Conservation (phyloP, 2,797 vertebrate genomes). For the Anisognathus igniventris region DNA sequence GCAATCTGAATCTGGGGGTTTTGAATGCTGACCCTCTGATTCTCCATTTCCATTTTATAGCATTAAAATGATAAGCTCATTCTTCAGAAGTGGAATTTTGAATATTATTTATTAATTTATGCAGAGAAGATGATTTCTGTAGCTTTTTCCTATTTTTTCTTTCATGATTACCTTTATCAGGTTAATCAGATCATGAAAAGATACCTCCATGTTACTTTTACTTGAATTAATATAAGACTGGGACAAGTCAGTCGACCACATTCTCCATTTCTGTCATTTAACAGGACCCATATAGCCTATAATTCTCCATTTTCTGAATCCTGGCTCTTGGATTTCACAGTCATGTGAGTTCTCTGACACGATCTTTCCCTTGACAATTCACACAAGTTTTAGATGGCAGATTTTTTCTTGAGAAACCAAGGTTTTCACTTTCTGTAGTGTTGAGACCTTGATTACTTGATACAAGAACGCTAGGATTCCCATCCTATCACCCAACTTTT, state of each 20-base stretch:
- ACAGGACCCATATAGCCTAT: not conserved
- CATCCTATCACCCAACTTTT: not conserved
- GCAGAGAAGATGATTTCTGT: not conserved
- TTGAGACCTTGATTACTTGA: slow-evolving; percentile 11
- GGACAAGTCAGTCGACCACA: not conserved
- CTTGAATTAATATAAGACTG: not conserved
- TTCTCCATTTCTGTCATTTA: slow-evolving; percentile 9
- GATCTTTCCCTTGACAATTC: slow-evolving; percentile 2
- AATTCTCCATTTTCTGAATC: not conserved
- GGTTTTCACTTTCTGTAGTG: not conserved
- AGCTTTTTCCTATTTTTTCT: not conserved
- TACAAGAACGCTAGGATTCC: not conserved
- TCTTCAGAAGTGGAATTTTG: not conserved
- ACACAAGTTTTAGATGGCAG: not conserved
- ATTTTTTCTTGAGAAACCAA: not conserved
- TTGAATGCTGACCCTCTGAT: not conserved
- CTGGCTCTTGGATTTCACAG: not conserved
- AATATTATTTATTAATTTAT: not conserved
- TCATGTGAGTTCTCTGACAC: not conserved
- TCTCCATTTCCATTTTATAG: not conserved
- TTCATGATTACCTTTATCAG: not conserved
- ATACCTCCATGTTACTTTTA: not conserved
- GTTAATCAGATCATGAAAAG: not conserved
- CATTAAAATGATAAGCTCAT: not conserved
- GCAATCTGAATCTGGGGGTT: not conserved